phyloP scores from a whole-genome alignment of 2,113 vertebrate species.

The Laticauda colubrina region DNA sequence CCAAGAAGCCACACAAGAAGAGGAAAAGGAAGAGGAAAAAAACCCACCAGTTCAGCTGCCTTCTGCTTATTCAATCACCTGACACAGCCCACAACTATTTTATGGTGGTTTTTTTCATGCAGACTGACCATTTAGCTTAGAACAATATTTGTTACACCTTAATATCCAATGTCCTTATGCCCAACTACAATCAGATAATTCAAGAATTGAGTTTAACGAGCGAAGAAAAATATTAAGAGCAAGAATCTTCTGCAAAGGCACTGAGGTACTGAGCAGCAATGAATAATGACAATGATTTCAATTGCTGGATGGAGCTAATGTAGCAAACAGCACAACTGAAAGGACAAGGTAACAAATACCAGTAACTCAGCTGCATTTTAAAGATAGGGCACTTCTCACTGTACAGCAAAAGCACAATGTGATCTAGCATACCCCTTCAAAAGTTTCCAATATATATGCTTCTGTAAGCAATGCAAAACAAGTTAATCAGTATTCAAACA shows the following conservation, averaged over 20 bases:
- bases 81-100: background rate
- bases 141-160: background rate
- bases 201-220: background rate
- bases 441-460: constrained; percentile 58
- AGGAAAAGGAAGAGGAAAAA: background rate
- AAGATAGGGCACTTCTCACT: constrained; percentile 42
- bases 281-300: background rate
- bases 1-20: background rate
- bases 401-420: constrained; percentile 38
- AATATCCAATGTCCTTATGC: background rate
- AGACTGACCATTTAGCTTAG: background rate
- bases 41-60: background rate
- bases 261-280: background rate
- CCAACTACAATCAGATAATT: background rate
- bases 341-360: constrained; percentile 14
- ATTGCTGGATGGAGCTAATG: background rate
- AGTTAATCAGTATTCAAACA: constrained; percentile 40
- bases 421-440: constrained; percentile 59
- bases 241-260: background rate
- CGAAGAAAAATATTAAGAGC: background rate
- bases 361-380: constrained; percentile 2
- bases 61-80: background rate
- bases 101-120: background rate
- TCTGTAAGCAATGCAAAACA: constrained; percentile 51
- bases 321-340: constrained; percentile 33